Percentiles rank a stretch among this genome's conserved stretches.
Conservation (phyloP, 2,888 invertebrate species). For the Euphydryas editha region DNA sequence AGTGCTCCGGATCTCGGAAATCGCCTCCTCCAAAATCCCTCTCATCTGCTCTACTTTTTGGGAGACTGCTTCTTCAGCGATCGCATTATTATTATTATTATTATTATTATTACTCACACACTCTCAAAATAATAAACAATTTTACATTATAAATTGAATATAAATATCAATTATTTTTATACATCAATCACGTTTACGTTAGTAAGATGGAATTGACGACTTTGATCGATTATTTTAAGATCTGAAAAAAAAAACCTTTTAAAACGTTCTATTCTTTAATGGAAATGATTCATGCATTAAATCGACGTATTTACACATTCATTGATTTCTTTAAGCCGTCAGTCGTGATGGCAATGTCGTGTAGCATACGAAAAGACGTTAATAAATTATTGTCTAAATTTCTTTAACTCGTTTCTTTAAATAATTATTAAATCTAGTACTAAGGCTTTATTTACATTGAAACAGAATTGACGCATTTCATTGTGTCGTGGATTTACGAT, state of each 20-base stretch:
- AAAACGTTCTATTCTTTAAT: conserved; percentile 1
- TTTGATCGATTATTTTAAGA: conserved; percentile 10
- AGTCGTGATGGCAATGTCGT: conserved; percentile 6
- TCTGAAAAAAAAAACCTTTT: not conserved
- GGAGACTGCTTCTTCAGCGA: too few relatives aligned
- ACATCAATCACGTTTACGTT: conserved; percentile 2
- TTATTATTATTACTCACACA: too few relatives aligned
- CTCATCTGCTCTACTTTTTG: too few relatives aligned
- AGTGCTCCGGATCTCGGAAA: too few relatives aligned
- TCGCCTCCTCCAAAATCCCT: too few relatives aligned
- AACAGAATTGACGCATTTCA: too few relatives aligned
- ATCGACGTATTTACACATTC: not conserved
- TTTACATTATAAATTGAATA: not conserved
- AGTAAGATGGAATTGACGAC: not conserved
- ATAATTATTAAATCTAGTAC: not conserved
- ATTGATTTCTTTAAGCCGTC: conserved; percentile 1
- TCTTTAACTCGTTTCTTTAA: not conserved
- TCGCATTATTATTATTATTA: too few relatives aligned
- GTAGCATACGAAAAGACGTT: not conserved
- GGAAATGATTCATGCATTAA: conserved; percentile 14
- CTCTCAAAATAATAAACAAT: not conserved
- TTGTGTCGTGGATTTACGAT: too few relatives aligned
- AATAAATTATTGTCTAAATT: conserved; percentile 9
- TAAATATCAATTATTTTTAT: conserved; percentile 1
- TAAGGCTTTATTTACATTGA: too few relatives aligned